Evolutionary conservation across 2,113 vertebrate species (phyloP).

Genomic region (Xiphophorus maculatus): DNA sequence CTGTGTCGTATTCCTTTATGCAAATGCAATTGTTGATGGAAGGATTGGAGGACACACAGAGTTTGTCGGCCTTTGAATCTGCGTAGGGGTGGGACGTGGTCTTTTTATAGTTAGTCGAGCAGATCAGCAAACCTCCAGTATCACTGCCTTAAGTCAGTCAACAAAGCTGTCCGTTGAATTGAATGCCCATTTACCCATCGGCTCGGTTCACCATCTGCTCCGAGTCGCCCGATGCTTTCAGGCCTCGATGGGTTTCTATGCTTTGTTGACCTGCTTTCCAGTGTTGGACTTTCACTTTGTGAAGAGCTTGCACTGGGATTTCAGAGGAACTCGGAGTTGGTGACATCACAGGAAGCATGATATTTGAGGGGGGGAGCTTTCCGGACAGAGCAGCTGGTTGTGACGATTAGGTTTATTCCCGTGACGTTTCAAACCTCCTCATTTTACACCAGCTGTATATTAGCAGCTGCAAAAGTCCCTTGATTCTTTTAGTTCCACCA

Average conservation of each 20-base stretch:
- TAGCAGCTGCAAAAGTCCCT: not conserved
- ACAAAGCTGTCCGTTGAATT: not conserved
- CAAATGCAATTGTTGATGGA: conserved; percentile 49
- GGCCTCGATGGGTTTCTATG: conserved; percentile 13
- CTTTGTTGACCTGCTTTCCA: conserved; percentile 23
- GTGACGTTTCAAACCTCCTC: not conserved
- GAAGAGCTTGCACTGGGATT: not conserved
- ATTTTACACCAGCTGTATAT: not conserved
- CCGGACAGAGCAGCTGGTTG: not conserved
- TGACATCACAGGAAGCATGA: conserved; percentile 39
- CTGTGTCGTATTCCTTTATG: conserved; percentile 62
- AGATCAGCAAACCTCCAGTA: conserved; percentile 17
- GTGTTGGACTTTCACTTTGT: not conserved
- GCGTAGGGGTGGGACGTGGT: conserved; percentile 23
- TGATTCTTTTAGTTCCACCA: not conserved
- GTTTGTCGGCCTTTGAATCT: conserved; percentile 45
- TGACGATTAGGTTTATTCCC: not conserved
- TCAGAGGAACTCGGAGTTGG: conserved; percentile 1
- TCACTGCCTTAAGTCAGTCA: conserved; percentile 60
- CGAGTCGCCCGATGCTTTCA: not conserved
- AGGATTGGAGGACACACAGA: conserved; percentile 19
- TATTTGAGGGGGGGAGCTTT: not conserved
- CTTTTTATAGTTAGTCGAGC: not conserved
- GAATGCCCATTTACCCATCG: not conserved
- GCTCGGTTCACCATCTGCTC: not conserved